Percentiles rank a stretch among this genome's conserved stretches.
Evolutionary conservation across 30 jellyfish, hydroid and myxozoan genomes (phyloP).

Genomic region (Cassiopea andromeda): DNA sequence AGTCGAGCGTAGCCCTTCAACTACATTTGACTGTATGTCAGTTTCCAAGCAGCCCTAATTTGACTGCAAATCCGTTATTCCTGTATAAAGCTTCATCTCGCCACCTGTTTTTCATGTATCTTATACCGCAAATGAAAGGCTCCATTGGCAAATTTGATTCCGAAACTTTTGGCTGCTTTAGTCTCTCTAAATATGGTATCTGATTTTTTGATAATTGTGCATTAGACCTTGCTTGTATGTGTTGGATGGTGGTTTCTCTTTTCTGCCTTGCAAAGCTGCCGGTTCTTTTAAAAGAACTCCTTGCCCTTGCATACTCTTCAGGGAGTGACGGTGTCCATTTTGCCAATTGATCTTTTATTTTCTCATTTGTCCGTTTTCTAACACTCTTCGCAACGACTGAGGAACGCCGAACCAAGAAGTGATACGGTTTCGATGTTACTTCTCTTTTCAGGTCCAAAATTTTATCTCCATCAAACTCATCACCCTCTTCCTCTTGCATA

Average conservation of each 20-base stretch:
- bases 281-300: not conserved
- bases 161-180: not conserved
- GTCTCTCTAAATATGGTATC: slow-evolving; percentile 13
- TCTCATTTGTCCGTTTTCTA: slow-evolving; percentile 11
- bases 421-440: not conserved
- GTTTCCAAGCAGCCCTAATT: not conserved
- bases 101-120: slow-evolving; percentile 49
- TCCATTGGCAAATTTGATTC: slow-evolving; percentile 24
- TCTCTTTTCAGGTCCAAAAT: slow-evolving; percentile 6
- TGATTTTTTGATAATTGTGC: not conserved
- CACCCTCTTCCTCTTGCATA: not conserved
- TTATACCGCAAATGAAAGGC: slow-evolving; percentile 37
- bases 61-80: slow-evolving; percentile 33
- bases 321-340: slow-evolving; percentile 26
- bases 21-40: no score
- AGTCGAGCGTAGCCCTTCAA: no score
- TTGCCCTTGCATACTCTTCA: slow-evolving; percentile 13
- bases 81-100: slow-evolving; percentile 42
- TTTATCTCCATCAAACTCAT: not conserved
- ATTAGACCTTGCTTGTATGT: not conserved
- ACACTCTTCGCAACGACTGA: slow-evolving; percentile 35
- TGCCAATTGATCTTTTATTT: not conserved
- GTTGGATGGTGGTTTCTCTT: not conserved
- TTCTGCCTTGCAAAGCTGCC: not conserved
- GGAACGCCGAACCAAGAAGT: slow-evolving; percentile 38